Conservation (phyloP, 2,888 invertebrate genomes). For the Dermolepida albohirtum region DNA sequence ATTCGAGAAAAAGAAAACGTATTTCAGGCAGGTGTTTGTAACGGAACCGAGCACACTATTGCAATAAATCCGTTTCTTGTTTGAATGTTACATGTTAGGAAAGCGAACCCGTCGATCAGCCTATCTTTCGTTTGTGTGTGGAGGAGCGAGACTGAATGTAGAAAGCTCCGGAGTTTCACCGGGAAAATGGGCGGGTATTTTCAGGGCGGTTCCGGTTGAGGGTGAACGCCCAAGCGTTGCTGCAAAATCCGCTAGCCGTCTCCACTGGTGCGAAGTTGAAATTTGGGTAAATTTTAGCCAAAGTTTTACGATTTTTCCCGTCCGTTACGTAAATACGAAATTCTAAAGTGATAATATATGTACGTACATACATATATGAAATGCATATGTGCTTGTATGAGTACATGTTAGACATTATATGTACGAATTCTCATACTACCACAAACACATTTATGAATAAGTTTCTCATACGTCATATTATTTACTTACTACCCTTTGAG, state of each 20-base stretch:
- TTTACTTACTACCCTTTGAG: no score
- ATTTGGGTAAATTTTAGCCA: conserved; percentile 16
- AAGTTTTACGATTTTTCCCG: conserved; percentile 9
- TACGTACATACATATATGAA: no score
- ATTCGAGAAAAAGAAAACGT: no score
- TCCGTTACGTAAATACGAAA: conserved; percentile 7
- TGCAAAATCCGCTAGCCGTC: conserved; percentile 45
- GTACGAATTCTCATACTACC: no score
- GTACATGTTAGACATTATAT: no score
- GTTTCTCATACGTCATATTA: no score
- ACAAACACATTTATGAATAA: no score
- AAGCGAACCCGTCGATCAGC: conserved; percentile 39
- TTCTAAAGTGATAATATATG: conserved; percentile 1
- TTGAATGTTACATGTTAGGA: conserved; percentile 2
- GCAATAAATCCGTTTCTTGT: not conserved
- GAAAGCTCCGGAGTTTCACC: conserved; percentile 48
- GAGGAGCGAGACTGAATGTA: conserved; percentile 43
- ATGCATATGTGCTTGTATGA: no score
- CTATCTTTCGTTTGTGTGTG: conserved; percentile 13
- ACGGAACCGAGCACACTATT: not conserved
- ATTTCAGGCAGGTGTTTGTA: not conserved
- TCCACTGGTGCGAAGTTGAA: conserved; percentile 14
- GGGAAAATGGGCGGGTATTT: conserved; percentile 51
- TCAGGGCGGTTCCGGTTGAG: conserved; percentile 48
- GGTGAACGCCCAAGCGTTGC: conserved; percentile 22